phyloP scores from a whole-genome alignment of 2,888 invertebrate species.

The Caenorhabditis sulstoni region DNA sequence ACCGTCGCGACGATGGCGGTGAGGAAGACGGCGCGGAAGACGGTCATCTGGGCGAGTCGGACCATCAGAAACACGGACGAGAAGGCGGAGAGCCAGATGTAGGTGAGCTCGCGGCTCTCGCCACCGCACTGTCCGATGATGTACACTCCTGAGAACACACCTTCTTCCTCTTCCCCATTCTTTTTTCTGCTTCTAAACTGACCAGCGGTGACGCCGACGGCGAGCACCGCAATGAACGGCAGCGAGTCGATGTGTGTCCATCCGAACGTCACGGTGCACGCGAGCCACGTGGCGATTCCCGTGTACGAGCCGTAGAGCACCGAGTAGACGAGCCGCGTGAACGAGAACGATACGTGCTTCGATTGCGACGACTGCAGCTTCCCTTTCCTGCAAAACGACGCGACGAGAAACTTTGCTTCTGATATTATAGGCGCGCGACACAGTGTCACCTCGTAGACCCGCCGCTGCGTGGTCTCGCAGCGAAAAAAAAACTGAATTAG shows the following conservation, averaged over 20 bases:
- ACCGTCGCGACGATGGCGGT: conserved; percentile 60
- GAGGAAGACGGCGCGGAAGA: conserved; percentile 49
- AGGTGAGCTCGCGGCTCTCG: conserved; percentile 60
- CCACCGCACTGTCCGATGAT: conserved; percentile 66
- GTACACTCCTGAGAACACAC: conserved; percentile 63
- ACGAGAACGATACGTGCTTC: conserved; percentile 54
- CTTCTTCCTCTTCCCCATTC: no score
- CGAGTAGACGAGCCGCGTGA: conserved; percentile 56
- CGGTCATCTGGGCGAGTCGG: conserved; percentile 25
- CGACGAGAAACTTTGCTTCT: background rate
- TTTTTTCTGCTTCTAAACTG: background rate
- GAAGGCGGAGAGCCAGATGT: conserved; percentile 64
- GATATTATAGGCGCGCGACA: no score
- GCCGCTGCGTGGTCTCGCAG: no score
- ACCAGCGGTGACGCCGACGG: conserved; percentile 64
- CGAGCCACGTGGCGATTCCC: conserved; percentile 59
- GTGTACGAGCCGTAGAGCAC: conserved; percentile 47
- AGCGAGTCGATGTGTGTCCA: conserved; percentile 52
- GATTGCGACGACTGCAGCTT: conserved; percentile 40
- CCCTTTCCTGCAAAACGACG: conserved; percentile 41
- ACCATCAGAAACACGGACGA: conserved; percentile 59
- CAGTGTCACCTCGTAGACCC: no score
- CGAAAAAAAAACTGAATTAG: no score
- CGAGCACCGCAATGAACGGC: conserved; percentile 54
- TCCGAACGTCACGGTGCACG: conserved; percentile 62